Base-by-base conservation (phyloP, 2,797 vertebrate genomes). In the Valencia hispanica region DNA sequence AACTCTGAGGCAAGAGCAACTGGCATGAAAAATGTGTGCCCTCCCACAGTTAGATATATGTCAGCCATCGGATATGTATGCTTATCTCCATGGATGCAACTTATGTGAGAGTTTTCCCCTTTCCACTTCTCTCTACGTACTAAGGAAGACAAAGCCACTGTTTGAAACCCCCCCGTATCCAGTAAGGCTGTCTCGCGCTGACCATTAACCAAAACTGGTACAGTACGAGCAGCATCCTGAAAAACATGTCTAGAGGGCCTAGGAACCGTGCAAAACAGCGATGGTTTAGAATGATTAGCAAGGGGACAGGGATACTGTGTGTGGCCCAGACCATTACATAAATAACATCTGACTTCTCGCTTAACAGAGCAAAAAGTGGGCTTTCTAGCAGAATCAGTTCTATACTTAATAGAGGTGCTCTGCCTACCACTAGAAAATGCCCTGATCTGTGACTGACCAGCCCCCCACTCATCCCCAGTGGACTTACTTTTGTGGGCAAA, bases 401-500 rank as follows among this genome's bases (percentile, higher is more conserved):
- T 39, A 25, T n/a, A n/a, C n/a, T n/a, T n/a, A n/a, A n/a, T n/a
- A n/a, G 57, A 48, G 4, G 53, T 7, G 32, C 20, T 5, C 34
- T n/a, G n/a, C n/a, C n/a, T n/a, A n/a, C 48, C 17, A 20, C 30
- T 36, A 17, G 43, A 36, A 32, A 36, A 50, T 36, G 6, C 32
- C 20, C 59, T 65, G 17, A 14, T 25, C 34, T 51, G 12, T 1
- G 6, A 0, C 7, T 39, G 73, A 75, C 25, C 73, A 68, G 1
- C 27, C 1, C 48, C 50, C 48, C 5, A 5, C 0, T 68, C 48
- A 53, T 27, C 50, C 27, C 45, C 53, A 70, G 4, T 17, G 45
- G 72, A 50, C 72, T 73, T 63, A 63, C 30, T 50, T 74, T 12
- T 25, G 0, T 73, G 72, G 59, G 30, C 5, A 25, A 51, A 51